A percentile compares a stretch with the other conserved stretches of the same genome.
phyloP scores from a whole-genome alignment of 2,888 invertebrate species.

The Phorcus lineatus region DNA sequence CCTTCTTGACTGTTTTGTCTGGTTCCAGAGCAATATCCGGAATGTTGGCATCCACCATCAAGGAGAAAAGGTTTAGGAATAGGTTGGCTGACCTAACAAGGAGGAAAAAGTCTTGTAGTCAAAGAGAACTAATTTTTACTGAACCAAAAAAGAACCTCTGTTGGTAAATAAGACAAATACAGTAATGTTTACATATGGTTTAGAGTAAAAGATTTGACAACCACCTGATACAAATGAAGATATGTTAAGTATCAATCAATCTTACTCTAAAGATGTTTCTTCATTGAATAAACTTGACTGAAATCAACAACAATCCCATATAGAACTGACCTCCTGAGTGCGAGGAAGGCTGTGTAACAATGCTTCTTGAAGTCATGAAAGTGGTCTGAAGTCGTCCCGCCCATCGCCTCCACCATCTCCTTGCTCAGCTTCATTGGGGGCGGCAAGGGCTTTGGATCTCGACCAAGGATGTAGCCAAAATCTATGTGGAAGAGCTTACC shows the following conservation, averaged over 20 bases:
- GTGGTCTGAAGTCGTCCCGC: constrained; percentile 83
- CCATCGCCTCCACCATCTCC: constrained; percentile 97
- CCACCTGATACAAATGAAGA: too few species aligned
- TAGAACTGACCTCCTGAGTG: constrained; percentile 84
- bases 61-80: constrained; percentile 95
- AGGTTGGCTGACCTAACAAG: constrained; percentile 90
- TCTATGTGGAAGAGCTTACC: constrained; percentile 74
- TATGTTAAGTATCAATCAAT: too few species aligned
- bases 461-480: constrained; percentile 97
- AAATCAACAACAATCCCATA: too few species aligned
- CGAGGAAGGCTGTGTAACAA: constrained; percentile 96
- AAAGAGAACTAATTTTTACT: too few species aligned
- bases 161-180: too few species aligned
- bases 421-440: constrained; percentile 99
- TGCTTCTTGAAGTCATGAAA: constrained; percentile 93
- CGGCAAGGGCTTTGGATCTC: constrained; percentile 98
- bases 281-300: too few species aligned
- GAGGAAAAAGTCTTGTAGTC: too few species aligned
- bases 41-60: constrained; percentile 99
- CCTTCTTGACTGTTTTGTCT: constrained; percentile 98
- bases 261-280: too few species aligned
- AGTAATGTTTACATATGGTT: too few species aligned
- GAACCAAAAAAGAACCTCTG: too few species aligned
- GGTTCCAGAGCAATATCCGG: constrained; percentile 99
- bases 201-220: too few species aligned